Evolutionary conservation across 2,888 invertebrate genomes (phyloP), one percentile per base, ranked within the genome.

Genomic region (Sturmia bella): DNA sequence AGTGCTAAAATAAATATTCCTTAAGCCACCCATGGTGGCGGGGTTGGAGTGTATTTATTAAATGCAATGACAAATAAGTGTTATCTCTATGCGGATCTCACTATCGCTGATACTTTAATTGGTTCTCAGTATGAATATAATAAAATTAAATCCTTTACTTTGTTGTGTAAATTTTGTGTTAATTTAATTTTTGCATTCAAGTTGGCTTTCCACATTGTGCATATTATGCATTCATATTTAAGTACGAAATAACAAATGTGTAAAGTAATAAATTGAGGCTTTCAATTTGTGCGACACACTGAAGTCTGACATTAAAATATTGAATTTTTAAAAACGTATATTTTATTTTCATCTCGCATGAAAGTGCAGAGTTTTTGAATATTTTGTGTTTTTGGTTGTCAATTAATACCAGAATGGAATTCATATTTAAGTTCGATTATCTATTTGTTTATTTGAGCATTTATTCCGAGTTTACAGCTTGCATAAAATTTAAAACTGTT

Each of bases 221-320:
- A n/a, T n/a, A n/a, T 27, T 32, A 32, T 7, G 9, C 32, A 32
- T 7, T 32, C 7, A 32, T 9, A 32, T 32, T 1, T 27, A 27
- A 27, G 27, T 27, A 27, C 3, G n/a, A n/a, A 39, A 59, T 41
- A 59, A 57, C 39, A 54, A 4, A 12, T 32, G 32, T 9, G 32
- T 32, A 37, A 66, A 52, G 19, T 39, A 50, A 52, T 27, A 57
- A 32, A 41, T 50, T 43, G 32, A 27, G 63, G 7, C 17, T 57
- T 45, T 15, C 45, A 19, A 24, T 63, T 63, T 39, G 32, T 70
- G 72, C 43, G 32, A 32, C 27, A 69, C 41, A 45, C 45, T 69
- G 32, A 37, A 69, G 21, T 69, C 57, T 48, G 69, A 45, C 45
- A 48, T 73, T 64, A 45, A 50, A 48, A 61, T 27, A 56, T 61